Conservation (phyloP, 2,113 vertebrate species). For the Cyphomyrus discorhynchus region DNA sequence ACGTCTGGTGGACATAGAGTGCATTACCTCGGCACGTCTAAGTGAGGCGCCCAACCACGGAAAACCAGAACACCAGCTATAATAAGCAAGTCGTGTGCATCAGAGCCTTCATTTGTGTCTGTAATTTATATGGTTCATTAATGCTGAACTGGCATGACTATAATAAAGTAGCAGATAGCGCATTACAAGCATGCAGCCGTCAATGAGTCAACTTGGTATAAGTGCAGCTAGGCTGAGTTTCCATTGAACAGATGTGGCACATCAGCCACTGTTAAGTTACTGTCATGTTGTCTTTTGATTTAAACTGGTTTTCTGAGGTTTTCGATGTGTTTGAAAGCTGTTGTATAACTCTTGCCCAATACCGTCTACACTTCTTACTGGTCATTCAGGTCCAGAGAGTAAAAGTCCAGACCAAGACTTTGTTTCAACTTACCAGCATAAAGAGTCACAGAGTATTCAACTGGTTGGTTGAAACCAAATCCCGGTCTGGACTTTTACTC, state of each 20-base stretch:
- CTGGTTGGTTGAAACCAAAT: too few relatives aligned
- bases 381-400: not conserved
- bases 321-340: not conserved
- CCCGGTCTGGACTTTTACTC: too few relatives aligned
- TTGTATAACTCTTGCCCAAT: not conserved
- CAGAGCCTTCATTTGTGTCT: not conserved
- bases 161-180: not conserved
- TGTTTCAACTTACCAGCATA: too few relatives aligned
- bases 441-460: too few relatives aligned
- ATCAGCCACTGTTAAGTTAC: not conserved
- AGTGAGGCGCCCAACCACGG: too few relatives aligned
- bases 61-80: not conserved
- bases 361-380: not conserved
- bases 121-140: not conserved
- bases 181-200: too few relatives aligned
- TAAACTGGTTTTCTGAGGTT: not conserved
- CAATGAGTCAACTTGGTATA: too few relatives aligned
- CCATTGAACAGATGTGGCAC: not conserved
- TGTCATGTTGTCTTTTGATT: not conserved
- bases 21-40: not conserved
- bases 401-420: too few relatives aligned
- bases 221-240: too few relatives aligned
- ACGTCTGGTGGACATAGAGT: not conserved
- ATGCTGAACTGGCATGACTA: not conserved
- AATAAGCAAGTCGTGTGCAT: not conserved